Evolutionary conservation across 37 sponge, comb jelly and placozoan species (phyloP).

Genomic region (Axinella damicornis): DNA sequence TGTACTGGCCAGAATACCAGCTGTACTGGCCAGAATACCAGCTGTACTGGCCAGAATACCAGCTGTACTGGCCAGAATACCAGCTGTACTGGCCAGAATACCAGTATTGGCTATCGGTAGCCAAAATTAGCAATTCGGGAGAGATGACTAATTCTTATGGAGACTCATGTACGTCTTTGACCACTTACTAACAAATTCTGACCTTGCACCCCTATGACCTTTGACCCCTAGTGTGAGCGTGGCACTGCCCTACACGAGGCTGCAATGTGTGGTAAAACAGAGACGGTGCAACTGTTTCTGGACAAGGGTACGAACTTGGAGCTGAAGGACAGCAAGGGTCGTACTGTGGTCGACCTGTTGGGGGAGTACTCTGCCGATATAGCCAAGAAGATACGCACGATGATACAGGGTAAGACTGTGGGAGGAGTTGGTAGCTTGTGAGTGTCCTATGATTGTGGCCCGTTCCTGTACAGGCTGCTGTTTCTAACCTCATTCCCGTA

Average conservation of each 20-base stretch:
- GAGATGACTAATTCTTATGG: not conserved
- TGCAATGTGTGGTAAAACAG: slow-evolving; percentile 71
- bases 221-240: slow-evolving; percentile 38
- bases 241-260: slow-evolving; percentile 86
- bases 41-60: no score
- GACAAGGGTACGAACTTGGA: slow-evolving; percentile 58
- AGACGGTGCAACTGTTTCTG: slow-evolving; percentile 73
- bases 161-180: not conserved
- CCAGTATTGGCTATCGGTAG: no score
- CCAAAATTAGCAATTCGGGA: no score
- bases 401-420: slow-evolving; percentile 37
- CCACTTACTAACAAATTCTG: not conserved
- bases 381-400: slow-evolving; percentile 27
- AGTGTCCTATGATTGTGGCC: no score
- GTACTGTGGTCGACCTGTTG: slow-evolving; percentile 59
- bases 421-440: not conserved
- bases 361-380: slow-evolving; percentile 35
- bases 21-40: no score
- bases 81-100: no score
- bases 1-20: no score
- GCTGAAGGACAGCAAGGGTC: slow-evolving; percentile 48
- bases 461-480: no score
- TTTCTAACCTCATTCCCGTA: no score
- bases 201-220: not conserved
- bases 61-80: no score